Evolutionary conservation across 2,888 invertebrate genomes (phyloP).

Genomic region (Rotaria magnacalcarata): DNA sequence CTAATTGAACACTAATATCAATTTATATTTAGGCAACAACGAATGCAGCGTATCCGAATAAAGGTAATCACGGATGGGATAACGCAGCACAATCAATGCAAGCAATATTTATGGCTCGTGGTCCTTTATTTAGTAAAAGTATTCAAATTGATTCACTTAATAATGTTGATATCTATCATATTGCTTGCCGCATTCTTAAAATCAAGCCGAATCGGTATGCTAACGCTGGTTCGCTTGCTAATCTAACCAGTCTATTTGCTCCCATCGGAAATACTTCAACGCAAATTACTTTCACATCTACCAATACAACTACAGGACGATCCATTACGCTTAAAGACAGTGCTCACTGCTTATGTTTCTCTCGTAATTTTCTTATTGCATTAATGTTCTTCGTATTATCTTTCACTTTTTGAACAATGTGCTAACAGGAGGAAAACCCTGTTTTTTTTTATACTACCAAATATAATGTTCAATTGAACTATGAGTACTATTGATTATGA

Average conservation of each 20-base stretch:
- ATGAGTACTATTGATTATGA: not conserved
- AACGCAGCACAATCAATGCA: not conserved
- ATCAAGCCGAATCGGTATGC: not conserved
- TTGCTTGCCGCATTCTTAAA: not conserved
- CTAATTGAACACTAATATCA: not conserved
- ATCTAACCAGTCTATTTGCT: not conserved
- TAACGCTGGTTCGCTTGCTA: not conserved
- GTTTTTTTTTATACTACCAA: too few relatives aligned
- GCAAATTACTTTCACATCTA: not conserved
- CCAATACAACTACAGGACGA: not conserved
- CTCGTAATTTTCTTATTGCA: too few relatives aligned
- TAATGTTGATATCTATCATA: slow-evolving; percentile 12
- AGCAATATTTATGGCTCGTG: slow-evolving; percentile 17
- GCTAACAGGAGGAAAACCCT: too few relatives aligned
- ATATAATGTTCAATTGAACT: too few relatives aligned
- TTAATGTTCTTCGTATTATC: too few relatives aligned
- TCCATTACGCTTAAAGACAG: too few relatives aligned
- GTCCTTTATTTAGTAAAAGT: not conserved
- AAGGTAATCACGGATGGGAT: slow-evolving; percentile 11
- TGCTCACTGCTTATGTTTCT: too few relatives aligned
- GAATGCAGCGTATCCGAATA: not conserved
- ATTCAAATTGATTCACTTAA: not conserved
- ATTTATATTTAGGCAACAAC: not conserved
- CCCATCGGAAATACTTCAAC: not conserved
- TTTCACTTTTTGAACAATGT: too few relatives aligned